Base-by-base conservation (phyloP, 2,888 invertebrate genomes). In the Cheilosia impressa region DNA sequence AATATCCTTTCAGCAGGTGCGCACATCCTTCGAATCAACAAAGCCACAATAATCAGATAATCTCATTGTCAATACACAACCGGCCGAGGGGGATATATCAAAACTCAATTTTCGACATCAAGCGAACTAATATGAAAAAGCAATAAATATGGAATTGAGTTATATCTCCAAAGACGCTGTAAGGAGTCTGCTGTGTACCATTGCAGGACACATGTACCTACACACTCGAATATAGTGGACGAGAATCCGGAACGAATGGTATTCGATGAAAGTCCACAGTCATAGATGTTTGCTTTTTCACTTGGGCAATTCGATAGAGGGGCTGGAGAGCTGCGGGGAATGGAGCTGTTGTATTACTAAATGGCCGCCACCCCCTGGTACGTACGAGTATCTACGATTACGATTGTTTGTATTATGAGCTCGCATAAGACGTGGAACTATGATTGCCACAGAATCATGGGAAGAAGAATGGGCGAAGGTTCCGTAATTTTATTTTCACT, bases 61-160 rank as follows among this genome's bases (percentile, higher is more conserved):
- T 81, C 85, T 68, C 31, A 85, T 85, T 85, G 85, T 85, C 81
- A 81, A 72, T 72, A 72, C 68, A 68, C 68, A 68, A 68, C 52
- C 62, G 72, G 52, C 55, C 62, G n/a, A 68, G 68, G 76, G 81
- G 27, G 72, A 66, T 52, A 58, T 72, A 66, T 81, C 81, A 72
- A 72, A 85, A 85, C 81, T 85, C 77, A 72, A 85, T 85, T 85
- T 85, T 81, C 81, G 58, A 81, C 85, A 85, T 85, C 81, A 77
- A 85, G 72, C 68, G 85, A 81, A 85, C 85, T 85, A 85, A 85
- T 85, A 81, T 72, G 76, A 81, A 85, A 38, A 85, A 81, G 85
- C 85, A 85, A 85, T 85, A 85, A 85, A 85, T 85, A 85, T 81
- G 52, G 77, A 85, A 85, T 85, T 85, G 85, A 85, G 76, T 85